Evolutionary conservation across 2,888 invertebrate genomes (phyloP).

Genomic region (Lepidochrysops patricia): DNA sequence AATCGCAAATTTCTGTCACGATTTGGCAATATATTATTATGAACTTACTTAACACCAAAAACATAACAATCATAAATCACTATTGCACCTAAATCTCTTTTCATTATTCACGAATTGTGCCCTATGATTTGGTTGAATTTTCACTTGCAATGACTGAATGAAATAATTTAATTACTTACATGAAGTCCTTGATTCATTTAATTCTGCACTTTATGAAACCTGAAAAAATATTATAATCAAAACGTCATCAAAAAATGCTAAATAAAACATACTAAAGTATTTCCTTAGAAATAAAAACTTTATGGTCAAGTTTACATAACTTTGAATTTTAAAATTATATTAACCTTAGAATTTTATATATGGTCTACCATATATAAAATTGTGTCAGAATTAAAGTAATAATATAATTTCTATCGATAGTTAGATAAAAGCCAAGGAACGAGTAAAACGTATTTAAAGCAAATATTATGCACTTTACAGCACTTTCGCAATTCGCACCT

Average conservation of each 20-base stretch:
- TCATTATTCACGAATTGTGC: conserved; percentile 3
- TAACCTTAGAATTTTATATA: too few relatives aligned
- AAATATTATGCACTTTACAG: neutral
- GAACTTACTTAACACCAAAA: conserved; percentile 3
- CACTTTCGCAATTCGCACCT: neutral
- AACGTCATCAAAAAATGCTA: neutral
- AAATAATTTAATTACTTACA: conserved; percentile 1
- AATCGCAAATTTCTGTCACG: conserved; percentile 9
- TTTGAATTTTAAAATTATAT: neutral
- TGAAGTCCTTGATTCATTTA: neutral
- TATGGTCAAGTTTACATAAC: neutral
- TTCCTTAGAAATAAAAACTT: neutral
- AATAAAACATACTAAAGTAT: neutral
- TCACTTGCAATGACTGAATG: neutral
- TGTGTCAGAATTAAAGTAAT: too few relatives aligned
- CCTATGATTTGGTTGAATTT: conserved; percentile 3
- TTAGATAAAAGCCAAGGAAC: neutral
- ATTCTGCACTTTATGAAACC: neutral
- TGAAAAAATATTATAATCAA: neutral
- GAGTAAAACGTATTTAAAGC: neutral
- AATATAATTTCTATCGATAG: too few relatives aligned
- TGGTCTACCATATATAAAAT: too few relatives aligned
- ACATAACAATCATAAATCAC: conserved; percentile 10
- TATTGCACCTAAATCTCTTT: neutral
- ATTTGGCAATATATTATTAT: conserved; percentile 6